Evolutionary conservation across 1,140 invertebrate genomes (phyloP), one percentile per base, ranked within the genome.

Genomic region (Fopius arisanus): DNA sequence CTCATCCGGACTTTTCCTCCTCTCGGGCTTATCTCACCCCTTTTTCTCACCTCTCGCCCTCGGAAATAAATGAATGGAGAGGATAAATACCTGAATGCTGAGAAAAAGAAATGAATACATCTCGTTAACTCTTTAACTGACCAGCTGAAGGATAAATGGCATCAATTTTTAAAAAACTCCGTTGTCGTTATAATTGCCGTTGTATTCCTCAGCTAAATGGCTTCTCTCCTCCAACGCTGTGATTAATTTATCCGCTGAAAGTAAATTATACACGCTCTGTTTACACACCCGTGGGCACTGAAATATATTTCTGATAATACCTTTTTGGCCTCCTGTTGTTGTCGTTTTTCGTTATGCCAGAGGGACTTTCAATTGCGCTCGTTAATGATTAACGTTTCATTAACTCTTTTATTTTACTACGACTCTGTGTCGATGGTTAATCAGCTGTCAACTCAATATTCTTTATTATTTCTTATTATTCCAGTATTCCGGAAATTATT

Each of bases 71-170:
- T 19, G 23, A 28, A 28, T 14, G 19, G 26, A 59, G 9, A 59
- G 26, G 54, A 59, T 59, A 59, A 59, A 59, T 59, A 59, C 54
- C 7, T 23, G 14, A 59, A 59, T 59, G 23, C 14, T 23, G 19
- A 26, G 23, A 59, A 59, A 21, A 59, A 59, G 19, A 54, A 69
- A 69, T 51, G 48, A 23, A 23, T 51, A 69, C 43, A 69, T 51
- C 67, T 69, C 67, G 67, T 69, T 69, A 69, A 23, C 41, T 69
- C 23, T 69, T 33, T 40, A 69, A 51, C 67, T 69, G 21, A 48
- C 43, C 40, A 54, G 33, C 16, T 26, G 19, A 5, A 28, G 54
- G 48, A 69, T 69, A 69, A 69, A 69, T 69, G 21, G 65, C 26
- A 51, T 48, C 41, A 69, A 51, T 69, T 69, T 69, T 69, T 69